These are phyloP conservation scores for Thalassaphorura encarpata DNA, from an alignment of 1,140 invertebrate genomes.

Conservation along the genomic window DNA sequence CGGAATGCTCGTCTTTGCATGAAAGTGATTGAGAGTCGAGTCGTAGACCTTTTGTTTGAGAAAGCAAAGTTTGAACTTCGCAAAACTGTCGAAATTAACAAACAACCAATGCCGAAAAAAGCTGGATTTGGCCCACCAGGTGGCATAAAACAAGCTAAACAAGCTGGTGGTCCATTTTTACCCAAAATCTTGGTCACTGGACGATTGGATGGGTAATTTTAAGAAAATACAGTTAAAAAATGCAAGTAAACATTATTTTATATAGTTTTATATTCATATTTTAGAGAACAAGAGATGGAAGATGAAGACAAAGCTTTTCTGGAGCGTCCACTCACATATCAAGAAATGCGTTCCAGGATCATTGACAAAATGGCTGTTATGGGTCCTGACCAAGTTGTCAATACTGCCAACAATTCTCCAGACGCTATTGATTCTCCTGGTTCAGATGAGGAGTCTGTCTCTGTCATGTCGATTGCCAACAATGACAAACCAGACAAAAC, in stretches of 20 bases:
- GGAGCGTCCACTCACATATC: background rate
- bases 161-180: background rate
- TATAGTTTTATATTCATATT: background rate
- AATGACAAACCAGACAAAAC: too few relatives aligned
- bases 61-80: slow-evolving; percentile 9
- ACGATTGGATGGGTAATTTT: background rate
- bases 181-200: background rate
- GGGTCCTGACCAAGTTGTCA: background rate
- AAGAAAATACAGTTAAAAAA: background rate
- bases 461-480: too few relatives aligned
- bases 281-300: background rate
- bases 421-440: background rate
- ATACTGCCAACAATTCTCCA: background rate
- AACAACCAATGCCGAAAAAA: background rate
- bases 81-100: slow-evolving; percentile 13
- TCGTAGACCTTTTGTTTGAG: slow-evolving; percentile 5
- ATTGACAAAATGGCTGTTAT: background rate
- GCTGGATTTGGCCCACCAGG: background rate
- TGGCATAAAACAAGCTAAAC: background rate
- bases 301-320: background rate
- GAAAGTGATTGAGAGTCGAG: slow-evolving; percentile 10
- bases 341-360: background rate
- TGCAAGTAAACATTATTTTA: background rate
- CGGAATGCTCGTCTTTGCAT: slow-evolving; percentile 8
- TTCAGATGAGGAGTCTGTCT: background rate